Percentiles rank a stretch among this genome's conserved stretches.
Evolutionary conservation across 2,113 vertebrate genomes (phyloP).

Genomic region (Campylomormyrus numenius): DNA sequence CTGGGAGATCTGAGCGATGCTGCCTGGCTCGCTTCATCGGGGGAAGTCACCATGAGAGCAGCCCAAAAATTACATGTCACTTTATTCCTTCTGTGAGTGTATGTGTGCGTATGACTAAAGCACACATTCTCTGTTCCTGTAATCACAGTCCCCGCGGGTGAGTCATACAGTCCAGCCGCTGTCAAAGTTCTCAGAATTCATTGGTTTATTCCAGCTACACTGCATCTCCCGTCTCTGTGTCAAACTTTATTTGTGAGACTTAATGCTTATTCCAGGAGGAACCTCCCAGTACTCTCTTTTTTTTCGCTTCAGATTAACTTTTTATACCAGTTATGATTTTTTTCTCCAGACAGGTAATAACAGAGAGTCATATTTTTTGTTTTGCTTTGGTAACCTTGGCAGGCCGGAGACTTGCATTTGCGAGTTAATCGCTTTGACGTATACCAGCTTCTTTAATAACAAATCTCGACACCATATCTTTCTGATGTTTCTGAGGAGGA

Average conservation of each 20-base stretch:
- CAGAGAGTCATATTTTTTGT: not conserved
- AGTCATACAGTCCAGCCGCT: constrained; percentile 1
- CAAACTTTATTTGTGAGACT: constrained; percentile 15
- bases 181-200: constrained; percentile 13
- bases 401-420: not conserved
- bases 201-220: not conserved
- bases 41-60: not conserved
- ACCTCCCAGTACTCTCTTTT: not conserved
- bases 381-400: not conserved
- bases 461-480: constrained; percentile 1
- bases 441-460: not conserved
- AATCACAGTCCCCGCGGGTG: constrained; percentile 12
- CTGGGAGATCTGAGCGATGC: constrained; percentile 3
- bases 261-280: constrained; percentile 7
- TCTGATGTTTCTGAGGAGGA: not conserved
- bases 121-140: constrained; percentile 10
- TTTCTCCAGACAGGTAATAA: constrained; percentile 10
- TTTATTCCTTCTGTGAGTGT: not conserved
- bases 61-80: constrained; percentile 2
- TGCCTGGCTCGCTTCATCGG: not conserved
- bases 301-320: not conserved
- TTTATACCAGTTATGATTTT: not conserved
- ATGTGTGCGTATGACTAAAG: not conserved
- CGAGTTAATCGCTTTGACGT: not conserved
- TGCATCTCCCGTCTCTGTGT: constrained; percentile 1